Conservation (phyloP, 2,888 invertebrate species). For the Trichogramma dendrolimi region DNA sequence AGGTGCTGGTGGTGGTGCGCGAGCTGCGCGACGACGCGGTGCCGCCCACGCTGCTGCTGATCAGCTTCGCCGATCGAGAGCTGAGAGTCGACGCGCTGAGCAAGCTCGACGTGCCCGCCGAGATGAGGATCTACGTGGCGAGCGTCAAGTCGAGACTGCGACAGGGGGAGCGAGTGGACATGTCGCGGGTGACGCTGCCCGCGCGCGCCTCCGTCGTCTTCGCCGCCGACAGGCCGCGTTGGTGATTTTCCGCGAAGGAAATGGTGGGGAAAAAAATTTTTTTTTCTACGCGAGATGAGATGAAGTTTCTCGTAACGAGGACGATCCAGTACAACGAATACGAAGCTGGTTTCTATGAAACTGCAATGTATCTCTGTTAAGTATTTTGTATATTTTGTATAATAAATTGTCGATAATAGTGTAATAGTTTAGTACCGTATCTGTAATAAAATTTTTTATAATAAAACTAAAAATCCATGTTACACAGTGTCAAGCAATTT, state of each 20-base stretch:
- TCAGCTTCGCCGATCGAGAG: conserved; percentile 33
- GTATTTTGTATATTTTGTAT: too few species aligned
- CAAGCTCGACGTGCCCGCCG: conserved; percentile 33
- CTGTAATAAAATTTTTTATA: too few species aligned
- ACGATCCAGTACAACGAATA: too few species aligned
- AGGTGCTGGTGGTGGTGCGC: conserved; percentile 38
- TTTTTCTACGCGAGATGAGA: background rate
- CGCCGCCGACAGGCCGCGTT: too few species aligned
- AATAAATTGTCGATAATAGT: too few species aligned
- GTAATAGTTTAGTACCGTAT: too few species aligned
- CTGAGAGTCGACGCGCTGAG: conserved; percentile 32
- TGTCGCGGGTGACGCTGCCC: conserved; percentile 26
- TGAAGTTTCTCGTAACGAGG: background rate
- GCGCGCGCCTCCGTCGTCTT: conserved; percentile 31
- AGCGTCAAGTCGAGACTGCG: conserved; percentile 33
- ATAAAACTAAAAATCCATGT: too few species aligned
- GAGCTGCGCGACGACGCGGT: background rate
- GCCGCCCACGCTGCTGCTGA: conserved; percentile 32
- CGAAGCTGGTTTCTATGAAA: too few species aligned
- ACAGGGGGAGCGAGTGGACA: conserved; percentile 14
- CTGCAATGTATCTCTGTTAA: too few species aligned
- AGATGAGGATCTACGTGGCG: conserved; percentile 32
- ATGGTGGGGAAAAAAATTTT: background rate
- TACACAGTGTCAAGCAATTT: too few species aligned
- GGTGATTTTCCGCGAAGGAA: too few species aligned